These are phyloP conservation scores for Cosmorhoe ocellata DNA, from an alignment of 2,888 invertebrate species.

Conservation along the genomic window DNA sequence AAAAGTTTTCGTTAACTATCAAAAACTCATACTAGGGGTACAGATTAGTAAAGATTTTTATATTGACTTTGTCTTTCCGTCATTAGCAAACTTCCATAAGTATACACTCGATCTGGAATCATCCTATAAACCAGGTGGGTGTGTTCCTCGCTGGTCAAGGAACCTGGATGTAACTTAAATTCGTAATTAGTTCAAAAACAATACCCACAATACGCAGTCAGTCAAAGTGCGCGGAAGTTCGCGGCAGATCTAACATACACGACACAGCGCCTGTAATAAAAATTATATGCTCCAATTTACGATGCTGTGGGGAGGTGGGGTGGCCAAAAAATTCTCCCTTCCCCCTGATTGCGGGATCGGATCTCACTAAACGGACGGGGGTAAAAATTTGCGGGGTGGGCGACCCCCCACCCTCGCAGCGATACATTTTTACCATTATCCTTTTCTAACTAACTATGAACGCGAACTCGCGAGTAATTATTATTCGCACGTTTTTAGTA, in stretches of 20 bases:
- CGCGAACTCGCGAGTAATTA: conserved; percentile 68
- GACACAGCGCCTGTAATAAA: conserved; percentile 76
- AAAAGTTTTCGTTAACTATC: no score
- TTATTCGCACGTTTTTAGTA: conserved; percentile 53
- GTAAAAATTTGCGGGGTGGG: conserved; percentile 64
- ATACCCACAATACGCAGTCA: conserved; percentile 4
- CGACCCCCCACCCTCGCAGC: conserved; percentile 51
- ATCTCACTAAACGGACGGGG: conserved; percentile 77
- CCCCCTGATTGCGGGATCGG: conserved; percentile 80
- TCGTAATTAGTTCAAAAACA: conserved; percentile 2
- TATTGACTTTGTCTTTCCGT: no score
- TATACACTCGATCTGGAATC: no score
- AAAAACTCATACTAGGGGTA: no score
- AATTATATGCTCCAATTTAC: conserved; percentile 83
- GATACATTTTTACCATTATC: conserved; percentile 80
- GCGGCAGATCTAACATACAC: conserved; percentile 53
- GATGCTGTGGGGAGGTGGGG: conserved; percentile 57
- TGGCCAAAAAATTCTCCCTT: conserved; percentile 67
- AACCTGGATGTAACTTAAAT: no score
- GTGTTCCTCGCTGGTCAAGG: no score
- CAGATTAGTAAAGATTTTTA: no score
- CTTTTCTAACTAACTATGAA: conserved; percentile 75
- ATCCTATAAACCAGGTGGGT: no score
- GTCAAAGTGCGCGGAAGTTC: conserved; percentile 21
- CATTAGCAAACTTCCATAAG: no score